These are phyloP conservation scores for Prionace glauca DNA, from an alignment of 2,797 vertebrate genomes.

Conservation along the genomic window DNA sequence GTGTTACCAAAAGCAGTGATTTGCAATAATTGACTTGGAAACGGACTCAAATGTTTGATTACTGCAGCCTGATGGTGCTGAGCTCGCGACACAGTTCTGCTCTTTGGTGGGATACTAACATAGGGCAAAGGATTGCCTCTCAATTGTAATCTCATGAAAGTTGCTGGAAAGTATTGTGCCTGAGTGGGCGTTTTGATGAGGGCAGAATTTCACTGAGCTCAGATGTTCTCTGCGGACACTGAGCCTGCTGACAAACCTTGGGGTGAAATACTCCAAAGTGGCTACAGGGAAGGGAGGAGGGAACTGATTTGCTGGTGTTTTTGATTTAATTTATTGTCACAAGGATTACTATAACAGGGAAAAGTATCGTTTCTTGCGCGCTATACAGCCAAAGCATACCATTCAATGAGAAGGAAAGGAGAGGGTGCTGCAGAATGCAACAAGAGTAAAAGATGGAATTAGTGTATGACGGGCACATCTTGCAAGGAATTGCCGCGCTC, in stretches of 20 bases:
- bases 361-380: no score
- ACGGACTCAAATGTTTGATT: neutral
- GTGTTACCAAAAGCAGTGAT: neutral
- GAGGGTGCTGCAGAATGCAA: no score
- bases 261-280: neutral
- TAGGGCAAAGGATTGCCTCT: neutral
- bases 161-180: neutral
- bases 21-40: neutral
- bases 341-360: no score
- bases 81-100: neutral
- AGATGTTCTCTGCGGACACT: neutral
- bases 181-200: neutral
- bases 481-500: no score
- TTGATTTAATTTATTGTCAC: no score
- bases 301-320: neutral
- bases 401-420: no score
- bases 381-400: no score
- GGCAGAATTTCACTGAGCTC: neutral
- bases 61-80: neutral
- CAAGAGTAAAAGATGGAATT: no score
- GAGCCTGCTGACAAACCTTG: neutral
- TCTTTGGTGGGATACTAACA: neutral
- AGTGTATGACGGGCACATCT: no score
- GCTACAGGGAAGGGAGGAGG: neutral
- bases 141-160: neutral